Percentiles rank a stretch among this genome's conserved stretches.
phyloP scores from a whole-genome alignment of 2,113 vertebrate species.

The Brachirus orientalis region DNA sequence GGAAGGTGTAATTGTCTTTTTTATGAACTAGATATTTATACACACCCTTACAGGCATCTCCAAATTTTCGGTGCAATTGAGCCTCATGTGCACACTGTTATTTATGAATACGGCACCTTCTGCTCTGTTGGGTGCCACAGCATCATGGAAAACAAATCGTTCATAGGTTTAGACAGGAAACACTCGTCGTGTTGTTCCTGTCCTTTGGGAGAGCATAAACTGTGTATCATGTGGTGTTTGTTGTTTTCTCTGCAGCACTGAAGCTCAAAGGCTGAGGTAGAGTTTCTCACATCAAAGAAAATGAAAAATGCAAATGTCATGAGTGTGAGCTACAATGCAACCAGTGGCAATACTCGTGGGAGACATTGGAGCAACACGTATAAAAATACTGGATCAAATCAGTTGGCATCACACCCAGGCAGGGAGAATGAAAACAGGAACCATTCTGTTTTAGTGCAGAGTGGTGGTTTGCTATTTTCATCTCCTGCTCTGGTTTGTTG shows the following conservation, averaged over 20 bases:
- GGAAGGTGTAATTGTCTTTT: slow-evolving; percentile 38
- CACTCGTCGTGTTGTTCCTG: slow-evolving; percentile 1
- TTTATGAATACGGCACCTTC: neutral
- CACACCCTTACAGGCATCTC: neutral
- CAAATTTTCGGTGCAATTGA: slow-evolving; percentile 2
- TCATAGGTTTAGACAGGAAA: neutral
- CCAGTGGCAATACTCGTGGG: slow-evolving; percentile 33
- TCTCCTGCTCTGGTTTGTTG: slow-evolving; percentile 16
- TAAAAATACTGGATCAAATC: slow-evolving; percentile 47
- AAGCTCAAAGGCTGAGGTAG: neutral
- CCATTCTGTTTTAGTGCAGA: slow-evolving; percentile 16
- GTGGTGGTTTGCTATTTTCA: slow-evolving; percentile 12
- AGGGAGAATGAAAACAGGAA: slow-evolving; percentile 4
- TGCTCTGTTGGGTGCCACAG: neutral
- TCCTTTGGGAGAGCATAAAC: neutral
- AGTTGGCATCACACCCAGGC: slow-evolving; percentile 12
- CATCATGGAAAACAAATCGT: neutral
- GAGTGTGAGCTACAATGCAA: slow-evolving; percentile 23
- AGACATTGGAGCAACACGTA: slow-evolving; percentile 29
- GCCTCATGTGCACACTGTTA: neutral
- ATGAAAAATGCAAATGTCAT: slow-evolving; percentile 4
- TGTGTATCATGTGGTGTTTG: slow-evolving; percentile 4
- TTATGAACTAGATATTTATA: slow-evolving; percentile 30
- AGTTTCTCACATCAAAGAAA: slow-evolving; percentile 2
- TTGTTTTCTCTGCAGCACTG: slow-evolving; percentile 9